Evolutionary conservation across 2,113 vertebrate species (phyloP), one percentile per base, ranked within the genome.

Genomic region (Mobula hypostoma): DNA sequence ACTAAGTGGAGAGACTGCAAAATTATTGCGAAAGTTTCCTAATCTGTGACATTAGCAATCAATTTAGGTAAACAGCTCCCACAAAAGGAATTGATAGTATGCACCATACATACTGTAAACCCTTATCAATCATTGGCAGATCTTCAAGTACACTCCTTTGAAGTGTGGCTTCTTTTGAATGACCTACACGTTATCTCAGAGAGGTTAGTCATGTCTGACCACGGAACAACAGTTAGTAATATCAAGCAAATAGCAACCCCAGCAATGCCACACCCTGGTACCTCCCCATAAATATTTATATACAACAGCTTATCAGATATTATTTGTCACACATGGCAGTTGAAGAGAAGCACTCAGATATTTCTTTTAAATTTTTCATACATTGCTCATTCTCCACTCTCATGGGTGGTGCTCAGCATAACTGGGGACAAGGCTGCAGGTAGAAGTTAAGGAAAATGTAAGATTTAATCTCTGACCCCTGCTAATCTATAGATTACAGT

Each of bases 251-350:
- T 48, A 72, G 90, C 68, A 72, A 74, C 19, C 36, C 9, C 36
- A 93, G 36, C 68, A 48, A 93, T 32, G 72, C 90, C 90, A 93
- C 90, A 93, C 90, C 90, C 48, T 72, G 8, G 32, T 27, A 61
- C 19, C 19, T 17, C 76, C 19, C 0, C 76, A 80, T 7, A 80
- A 40, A 40, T 40, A n/a, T 40, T 80, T 7, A 78, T 32, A 5
- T 32, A 27, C 77, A 78, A 27, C 24, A 27, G 77, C 17, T 74
- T 74, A 74, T 74, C 14, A 72, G 17, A 72, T 24, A 72, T 66
- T 63, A 17, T 2, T 15, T 15, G 27, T 63, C 58, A n/a, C 6
- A 29, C 6, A 63, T 14, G 14, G 6, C 1, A 66, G 29, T 15
- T 32, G 58, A 61, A 66, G 14, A 88, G 24, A 5, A 2, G 85